A percentile compares a stretch with the other conserved stretches of the same genome.
phyloP scores from a whole-genome alignment of 1,140 invertebrate species.

The Aphis gossypii region DNA sequence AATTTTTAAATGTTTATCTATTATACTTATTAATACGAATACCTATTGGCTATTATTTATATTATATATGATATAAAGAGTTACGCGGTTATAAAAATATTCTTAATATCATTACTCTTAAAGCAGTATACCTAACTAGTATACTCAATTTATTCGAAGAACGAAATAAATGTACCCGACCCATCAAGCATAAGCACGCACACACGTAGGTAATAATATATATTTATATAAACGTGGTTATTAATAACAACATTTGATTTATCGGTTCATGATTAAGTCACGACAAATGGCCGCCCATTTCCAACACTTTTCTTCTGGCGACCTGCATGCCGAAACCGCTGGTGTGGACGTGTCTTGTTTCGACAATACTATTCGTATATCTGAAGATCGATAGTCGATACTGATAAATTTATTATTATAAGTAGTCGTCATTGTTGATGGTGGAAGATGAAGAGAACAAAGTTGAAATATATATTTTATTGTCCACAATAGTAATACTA shows the following conservation, averaged over 20 bases:
- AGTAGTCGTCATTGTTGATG: background rate
- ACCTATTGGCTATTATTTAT: background rate
- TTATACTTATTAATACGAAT: background rate
- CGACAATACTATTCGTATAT: background rate
- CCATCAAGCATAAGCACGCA: background rate
- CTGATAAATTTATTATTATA: constrained; percentile 41
- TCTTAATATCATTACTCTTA: background rate
- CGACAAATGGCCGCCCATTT: constrained; percentile 52
- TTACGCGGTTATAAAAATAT: background rate
- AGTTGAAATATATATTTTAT: background rate
- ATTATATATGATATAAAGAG: background rate
- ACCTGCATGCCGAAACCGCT: background rate
- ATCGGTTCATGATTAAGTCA: constrained; percentile 17
- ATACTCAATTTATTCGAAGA: background rate
- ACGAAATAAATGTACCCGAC: background rate
- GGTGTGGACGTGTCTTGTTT: constrained; percentile 42
- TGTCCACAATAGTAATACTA: background rate
- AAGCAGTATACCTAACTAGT: no score
- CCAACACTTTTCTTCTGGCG: constrained; percentile 48
- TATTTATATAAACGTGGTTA: constrained; percentile 24
- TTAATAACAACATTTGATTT: constrained; percentile 52
- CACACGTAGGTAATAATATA: background rate
- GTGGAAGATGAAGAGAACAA: background rate
- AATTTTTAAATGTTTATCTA: background rate
- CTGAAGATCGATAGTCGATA: background rate